Conservation (phyloP, 2,797 vertebrate genomes). For the Parotocinclus haroldoi region DNA sequence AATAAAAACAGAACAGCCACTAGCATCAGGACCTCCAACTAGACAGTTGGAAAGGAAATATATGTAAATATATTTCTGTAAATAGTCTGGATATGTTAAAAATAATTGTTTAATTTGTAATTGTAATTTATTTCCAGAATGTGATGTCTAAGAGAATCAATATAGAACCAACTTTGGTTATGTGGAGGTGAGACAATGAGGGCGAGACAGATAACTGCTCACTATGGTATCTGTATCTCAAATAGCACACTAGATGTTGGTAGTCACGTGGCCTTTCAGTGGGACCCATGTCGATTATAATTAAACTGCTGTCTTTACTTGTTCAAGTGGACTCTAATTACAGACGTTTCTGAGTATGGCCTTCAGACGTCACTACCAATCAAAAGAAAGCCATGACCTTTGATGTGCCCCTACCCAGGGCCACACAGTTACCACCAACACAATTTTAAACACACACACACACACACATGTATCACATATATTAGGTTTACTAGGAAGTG, state of each 20-base stretch:
- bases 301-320: conserved; percentile 20
- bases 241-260: conserved; percentile 15
- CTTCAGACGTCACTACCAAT: conserved; percentile 47
- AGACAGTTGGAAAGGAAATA: too few relatives aligned
- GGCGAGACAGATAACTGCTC: background rate
- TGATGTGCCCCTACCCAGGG: conserved; percentile 56
- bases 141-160: too few relatives aligned
- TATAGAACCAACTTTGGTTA: too few relatives aligned
- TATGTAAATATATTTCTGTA: too few relatives aligned
- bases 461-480: background rate
- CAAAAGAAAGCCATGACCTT: conserved; percentile 51
- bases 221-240: conserved; percentile 18
- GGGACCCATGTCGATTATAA: conserved; percentile 19
- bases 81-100: too few relatives aligned
- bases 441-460: conserved; percentile 15
- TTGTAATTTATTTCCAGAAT: too few relatives aligned
- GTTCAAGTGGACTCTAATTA: conserved; percentile 55
- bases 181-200: too few relatives aligned
- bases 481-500: too few relatives aligned
- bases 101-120: too few relatives aligned
- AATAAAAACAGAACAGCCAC: too few relatives aligned
- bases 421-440: conserved; percentile 37
- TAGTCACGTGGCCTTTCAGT: conserved; percentile 33
- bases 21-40: too few relatives aligned
- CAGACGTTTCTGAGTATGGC: conserved; percentile 35